phyloP scores from a whole-genome alignment of 2,797 vertebrate species.

The Rhinatrema bivittatum region DNA sequence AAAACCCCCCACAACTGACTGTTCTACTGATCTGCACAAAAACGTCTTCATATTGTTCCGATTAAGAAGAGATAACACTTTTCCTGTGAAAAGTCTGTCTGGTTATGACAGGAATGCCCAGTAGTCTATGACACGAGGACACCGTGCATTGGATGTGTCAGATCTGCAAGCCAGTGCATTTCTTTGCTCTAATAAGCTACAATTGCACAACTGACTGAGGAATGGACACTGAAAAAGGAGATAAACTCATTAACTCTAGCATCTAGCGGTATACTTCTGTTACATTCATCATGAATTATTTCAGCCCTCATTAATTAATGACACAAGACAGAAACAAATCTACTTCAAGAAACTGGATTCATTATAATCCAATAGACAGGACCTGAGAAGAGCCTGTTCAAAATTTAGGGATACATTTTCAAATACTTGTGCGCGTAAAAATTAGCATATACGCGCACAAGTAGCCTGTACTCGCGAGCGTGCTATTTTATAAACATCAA shows the following conservation, averaged over 20 bases:
- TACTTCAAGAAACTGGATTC: conserved; percentile 28
- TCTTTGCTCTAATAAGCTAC: conserved; percentile 15
- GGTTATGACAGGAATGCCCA: too few relatives aligned
- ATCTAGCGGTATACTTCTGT: conserved; percentile 43
- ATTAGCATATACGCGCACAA: too few relatives aligned
- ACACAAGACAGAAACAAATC: conserved; percentile 46
- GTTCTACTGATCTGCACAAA: background rate
- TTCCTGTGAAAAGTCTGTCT: background rate
- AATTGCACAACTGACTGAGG: conserved; percentile 23
- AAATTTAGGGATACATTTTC: too few relatives aligned
- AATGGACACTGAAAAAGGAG: conserved; percentile 28
- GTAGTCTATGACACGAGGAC: too few relatives aligned
- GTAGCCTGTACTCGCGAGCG: too few relatives aligned
- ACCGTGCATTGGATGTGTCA: conserved; percentile 13
- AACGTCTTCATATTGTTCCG: background rate
- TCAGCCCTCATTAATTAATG: conserved; percentile 58
- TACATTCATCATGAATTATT: conserved; percentile 65
- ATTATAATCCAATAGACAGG: conserved; percentile 16
- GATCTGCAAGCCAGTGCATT: too few relatives aligned
- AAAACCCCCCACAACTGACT: background rate
- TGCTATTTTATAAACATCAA: too few relatives aligned
- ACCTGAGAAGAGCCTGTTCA: conserved; percentile 7
- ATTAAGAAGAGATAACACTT: background rate
- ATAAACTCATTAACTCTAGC: conserved; percentile 44
- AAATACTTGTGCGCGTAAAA: too few relatives aligned